A percentile compares a stretch with the other conserved stretches of the same genome.
Evolutionary conservation across 2,888 invertebrate species (phyloP).

Genomic region (Temnothorax rugatulus): DNA sequence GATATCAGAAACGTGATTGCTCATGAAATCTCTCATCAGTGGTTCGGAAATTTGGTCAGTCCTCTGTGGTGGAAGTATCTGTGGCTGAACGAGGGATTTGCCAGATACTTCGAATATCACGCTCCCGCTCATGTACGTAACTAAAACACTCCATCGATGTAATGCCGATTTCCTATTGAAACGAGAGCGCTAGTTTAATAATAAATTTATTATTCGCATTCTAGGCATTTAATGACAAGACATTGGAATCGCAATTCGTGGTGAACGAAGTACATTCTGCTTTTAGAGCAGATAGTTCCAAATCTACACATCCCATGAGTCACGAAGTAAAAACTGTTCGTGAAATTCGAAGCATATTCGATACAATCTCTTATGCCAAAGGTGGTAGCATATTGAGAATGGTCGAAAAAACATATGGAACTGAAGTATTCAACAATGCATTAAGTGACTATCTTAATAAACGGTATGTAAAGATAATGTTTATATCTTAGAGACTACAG

Average conservation of each 20-base stretch:
- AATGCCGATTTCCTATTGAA: conserved; percentile 8
- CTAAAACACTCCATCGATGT: background rate
- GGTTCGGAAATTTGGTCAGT: conserved; percentile 86
- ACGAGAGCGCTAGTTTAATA: background rate
- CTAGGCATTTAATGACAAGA: conserved; percentile 89
- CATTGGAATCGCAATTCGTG: conserved; percentile 90
- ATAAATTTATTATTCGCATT: background rate
- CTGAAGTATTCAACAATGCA: conserved; percentile 87
- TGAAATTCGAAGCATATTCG: conserved; percentile 89
- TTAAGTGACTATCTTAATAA: conserved; percentile 87
- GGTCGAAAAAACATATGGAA: conserved; percentile 89
- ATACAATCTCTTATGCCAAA: conserved; percentile 90
- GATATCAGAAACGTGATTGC: conserved; percentile 83
- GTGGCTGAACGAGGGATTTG: conserved; percentile 87
- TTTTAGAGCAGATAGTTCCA: conserved; percentile 88
- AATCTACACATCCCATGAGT: conserved; percentile 88
- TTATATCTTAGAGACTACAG: background rate
- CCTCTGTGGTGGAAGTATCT: conserved; percentile 84
- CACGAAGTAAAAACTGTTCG: conserved; percentile 87
- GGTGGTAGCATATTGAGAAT: conserved; percentile 89
- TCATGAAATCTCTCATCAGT: conserved; percentile 88
- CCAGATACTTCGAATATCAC: conserved; percentile 87
- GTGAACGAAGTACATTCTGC: conserved; percentile 90
- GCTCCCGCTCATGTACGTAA: conserved; percentile 81
- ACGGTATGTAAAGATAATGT: conserved; percentile 85